phyloP scores from a whole-genome alignment of 2,888 invertebrate genomes.

The Spilarctia lutea region DNA sequence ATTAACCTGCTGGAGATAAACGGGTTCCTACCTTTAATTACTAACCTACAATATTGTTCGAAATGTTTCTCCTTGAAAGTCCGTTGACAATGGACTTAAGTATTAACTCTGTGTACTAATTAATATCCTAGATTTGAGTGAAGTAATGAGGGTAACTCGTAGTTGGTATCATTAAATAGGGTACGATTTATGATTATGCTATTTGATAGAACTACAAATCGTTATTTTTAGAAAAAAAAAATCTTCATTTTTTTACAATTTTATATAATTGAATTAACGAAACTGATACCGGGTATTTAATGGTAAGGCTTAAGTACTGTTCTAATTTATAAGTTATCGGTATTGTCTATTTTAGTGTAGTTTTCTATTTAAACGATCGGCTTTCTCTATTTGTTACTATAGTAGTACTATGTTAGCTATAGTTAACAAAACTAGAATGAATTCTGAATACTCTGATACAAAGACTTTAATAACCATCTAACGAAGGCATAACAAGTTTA shows the following conservation, averaged over 20 bases:
- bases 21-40: not conserved
- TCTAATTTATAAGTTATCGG: too few relatives aligned
- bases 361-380: too few relatives aligned
- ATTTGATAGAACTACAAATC: not conserved
- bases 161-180: constrained; percentile 6
- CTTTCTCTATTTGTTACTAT: too few relatives aligned
- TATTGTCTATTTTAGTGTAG: too few relatives aligned
- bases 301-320: too few relatives aligned
- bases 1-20: not conserved
- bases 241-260: too few relatives aligned
- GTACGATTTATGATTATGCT: constrained; percentile 7
- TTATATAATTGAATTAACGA: too few relatives aligned
- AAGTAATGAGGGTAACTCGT: not conserved
- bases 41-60: not conserved
- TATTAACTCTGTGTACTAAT: not conserved
- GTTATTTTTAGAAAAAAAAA: not conserved
- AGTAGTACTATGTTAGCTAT: too few relatives aligned
- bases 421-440: too few relatives aligned
- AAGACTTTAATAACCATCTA: too few relatives aligned
- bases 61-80: not conserved
- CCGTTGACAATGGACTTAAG: not conserved
- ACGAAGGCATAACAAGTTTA: too few relatives aligned
- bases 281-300: not conserved
- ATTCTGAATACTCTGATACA: too few relatives aligned
- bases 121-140: not conserved